Conservation (phyloP, 1,140 invertebrate species). For the Penaeus indicus region DNA sequence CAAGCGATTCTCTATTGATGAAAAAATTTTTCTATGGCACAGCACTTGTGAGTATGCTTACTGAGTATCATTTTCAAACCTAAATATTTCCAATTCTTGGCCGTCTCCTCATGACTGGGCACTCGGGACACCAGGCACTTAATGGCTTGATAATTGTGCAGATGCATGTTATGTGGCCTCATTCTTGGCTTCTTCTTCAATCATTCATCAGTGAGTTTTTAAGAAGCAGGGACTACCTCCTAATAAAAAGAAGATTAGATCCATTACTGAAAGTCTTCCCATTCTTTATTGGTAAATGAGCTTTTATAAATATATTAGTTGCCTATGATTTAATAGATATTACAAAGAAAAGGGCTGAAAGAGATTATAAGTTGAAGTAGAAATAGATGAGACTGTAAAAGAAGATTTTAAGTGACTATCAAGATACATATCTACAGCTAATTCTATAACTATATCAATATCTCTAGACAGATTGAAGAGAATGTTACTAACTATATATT, state of each 20-base stretch:
- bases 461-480: too few species aligned
- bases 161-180: constrained; percentile 91
- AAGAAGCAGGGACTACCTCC: constrained; percentile 93
- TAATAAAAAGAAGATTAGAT: constrained; percentile 70
- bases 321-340: too few species aligned
- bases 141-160: constrained; percentile 90
- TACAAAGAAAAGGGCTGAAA: too few species aligned
- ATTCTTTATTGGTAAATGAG: not conserved
- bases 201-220: constrained; percentile 96
- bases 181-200: constrained; percentile 95
- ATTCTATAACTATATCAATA: too few species aligned
- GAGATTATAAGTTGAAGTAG: too few species aligned
- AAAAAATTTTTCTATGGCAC: not conserved
- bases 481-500: too few species aligned
- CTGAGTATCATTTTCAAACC: constrained; percentile 93
- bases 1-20: not conserved
- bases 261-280: not conserved
- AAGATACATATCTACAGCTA: too few species aligned
- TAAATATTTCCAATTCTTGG: constrained; percentile 94
- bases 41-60: constrained; percentile 65
- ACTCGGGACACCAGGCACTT: constrained; percentile 88
- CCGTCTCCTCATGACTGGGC: constrained; percentile 84
- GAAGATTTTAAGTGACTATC: too few species aligned
- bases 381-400: too few species aligned
- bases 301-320: too few species aligned